Base-by-base conservation (phyloP, 2,797 vertebrate species). In the Florisuga fusca region DNA sequence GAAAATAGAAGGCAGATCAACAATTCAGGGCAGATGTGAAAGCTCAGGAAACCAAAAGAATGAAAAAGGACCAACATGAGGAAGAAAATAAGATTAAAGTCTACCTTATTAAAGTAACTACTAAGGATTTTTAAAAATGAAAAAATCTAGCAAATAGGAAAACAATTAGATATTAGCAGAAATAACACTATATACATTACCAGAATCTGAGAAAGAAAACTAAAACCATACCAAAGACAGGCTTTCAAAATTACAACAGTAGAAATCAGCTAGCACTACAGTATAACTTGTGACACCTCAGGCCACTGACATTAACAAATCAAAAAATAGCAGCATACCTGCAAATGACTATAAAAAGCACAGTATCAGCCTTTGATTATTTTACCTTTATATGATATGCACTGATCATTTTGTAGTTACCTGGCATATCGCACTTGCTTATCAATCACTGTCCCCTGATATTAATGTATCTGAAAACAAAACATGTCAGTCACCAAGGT, bases 271-370 rank as follows among this genome's bases (percentile, higher is more conserved):
- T 12, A 83, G 16, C 31, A 75, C 8, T n/a, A 53, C 3, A 46
- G 4, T 4, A 27, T 8, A 87, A 59, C 8, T 63, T 22, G 64
- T 0, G 0, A 59, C 17, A 55, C 12, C 6, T 63, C 45, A 55
- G 36, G 54, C 3, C 41, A 82, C 10, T 34, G 15, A 71, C 6
- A 45, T 45, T 41, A 63, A 72, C 1, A 63, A 80, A 67, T 7
- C 17, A 59, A 15, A 8, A 9, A 80, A 67, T 7, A 54, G 16
- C 15, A 86, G 22, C 7, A 86, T 72, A 83, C 79, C 41, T 58
- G 67, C 27, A 62, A 58, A 67, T 79, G 0, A 62, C 21, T n/a
- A n/a, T 6, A 62, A 45, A 75, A 75, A 78, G 12, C 31, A 69
- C 3, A n/a, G 2, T 34, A 7, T 14, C 29, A 54, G 4, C 9